Evolutionary conservation across 2,797 vertebrate genomes (phyloP).

Genomic region (Aselliscus stoliczkanus): DNA sequence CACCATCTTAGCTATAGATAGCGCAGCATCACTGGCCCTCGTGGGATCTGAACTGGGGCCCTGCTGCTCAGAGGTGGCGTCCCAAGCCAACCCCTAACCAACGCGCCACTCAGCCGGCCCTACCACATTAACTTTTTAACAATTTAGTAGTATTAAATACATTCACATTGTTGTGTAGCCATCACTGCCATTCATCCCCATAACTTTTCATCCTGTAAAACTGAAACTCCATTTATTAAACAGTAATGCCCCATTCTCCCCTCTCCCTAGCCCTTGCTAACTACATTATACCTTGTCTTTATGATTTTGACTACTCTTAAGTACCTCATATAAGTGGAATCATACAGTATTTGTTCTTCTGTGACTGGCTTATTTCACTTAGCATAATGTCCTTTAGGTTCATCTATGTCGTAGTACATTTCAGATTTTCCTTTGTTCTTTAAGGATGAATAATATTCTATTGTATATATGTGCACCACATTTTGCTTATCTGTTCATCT

Average conservation of each 20-base stretch:
- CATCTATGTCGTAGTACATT: background rate
- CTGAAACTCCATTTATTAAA: background rate
- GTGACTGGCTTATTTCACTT: background rate
- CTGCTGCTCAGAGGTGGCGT: too few species aligned
- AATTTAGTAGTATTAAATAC: background rate
- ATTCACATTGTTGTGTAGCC: background rate
- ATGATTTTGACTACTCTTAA: background rate
- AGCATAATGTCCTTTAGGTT: background rate
- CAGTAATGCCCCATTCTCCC: background rate
- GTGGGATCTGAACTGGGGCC: too few species aligned
- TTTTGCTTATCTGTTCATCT: background rate
- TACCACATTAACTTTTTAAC: too few species aligned
- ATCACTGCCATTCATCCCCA: background rate
- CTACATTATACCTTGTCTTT: background rate
- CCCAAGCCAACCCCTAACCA: too few species aligned
- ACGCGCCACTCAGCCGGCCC: too few species aligned
- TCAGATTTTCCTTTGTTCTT: background rate
- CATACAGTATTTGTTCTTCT: background rate
- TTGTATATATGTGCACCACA: background rate
- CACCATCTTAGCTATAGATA: too few species aligned
- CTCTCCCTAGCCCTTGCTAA: background rate
- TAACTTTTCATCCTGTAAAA: background rate
- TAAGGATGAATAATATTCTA: background rate
- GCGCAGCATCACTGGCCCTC: too few species aligned
- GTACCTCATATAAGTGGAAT: background rate